Evolutionary conservation across 2,797 vertebrate genomes (phyloP), one percentile per base, ranked within the genome.

Genomic region (Pangasius larnaudii): DNA sequence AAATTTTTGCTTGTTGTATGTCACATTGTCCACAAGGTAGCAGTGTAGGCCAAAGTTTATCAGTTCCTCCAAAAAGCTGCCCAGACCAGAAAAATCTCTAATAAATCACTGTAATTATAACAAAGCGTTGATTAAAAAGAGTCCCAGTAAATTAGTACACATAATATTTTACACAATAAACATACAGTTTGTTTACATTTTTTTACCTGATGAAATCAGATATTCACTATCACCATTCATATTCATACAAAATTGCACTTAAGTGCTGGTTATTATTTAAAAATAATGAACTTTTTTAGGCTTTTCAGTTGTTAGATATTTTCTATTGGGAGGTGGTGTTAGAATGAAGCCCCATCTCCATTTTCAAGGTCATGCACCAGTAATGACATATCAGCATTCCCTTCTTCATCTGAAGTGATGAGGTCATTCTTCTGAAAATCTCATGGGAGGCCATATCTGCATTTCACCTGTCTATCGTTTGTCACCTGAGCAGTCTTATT

Each of bases 21-120:
- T 75, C 22, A 42, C 3, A 63, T 30, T 56, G 18, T 81, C 92
- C 95, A 91, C 91, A 86, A 92, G 94, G 89, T 92, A 94, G 92
- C 94, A 93, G 92, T 89, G 91, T 94, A 82, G 58, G 49, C 88
- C 82, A 1, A 42, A 42, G 11, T 69, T 39, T 84, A 92, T 91
- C 13, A 53, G 46, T 30, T 27, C 4, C 1, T 22, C 53, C 5
- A 53, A 72, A 86, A 30, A 30, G 36, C 30, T 36, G n/a, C 30
- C 18, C 22, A 51, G 24, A 33, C 30, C 19, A 36, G 5, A 22
- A 13, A 65, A 84, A 51, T 8, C 39, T 30, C 24, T 24, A 3
- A 42, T 81, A 81, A 61, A 27, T 61, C 4, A 61, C 9, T 36
- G 7, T 24, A 49, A 59, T 59, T 79, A 19, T 53, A 80, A 79